Percentiles rank a stretch among this genome's conserved stretches.
phyloP scores from a whole-genome alignment of 2,888 invertebrate genomes.

The Lydus trimaculatus region DNA sequence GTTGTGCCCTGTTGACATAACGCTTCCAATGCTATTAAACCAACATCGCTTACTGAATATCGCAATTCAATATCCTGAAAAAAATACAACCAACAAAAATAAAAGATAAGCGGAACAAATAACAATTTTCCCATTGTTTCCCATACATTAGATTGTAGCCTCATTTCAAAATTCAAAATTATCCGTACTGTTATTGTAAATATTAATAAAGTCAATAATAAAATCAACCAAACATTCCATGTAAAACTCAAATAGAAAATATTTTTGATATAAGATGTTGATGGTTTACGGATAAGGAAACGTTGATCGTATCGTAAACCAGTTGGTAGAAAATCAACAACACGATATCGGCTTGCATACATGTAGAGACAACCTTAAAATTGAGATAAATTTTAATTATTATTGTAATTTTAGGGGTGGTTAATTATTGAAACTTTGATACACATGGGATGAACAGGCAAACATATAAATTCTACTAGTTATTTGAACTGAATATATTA shows the following conservation, averaged over 20 bases:
- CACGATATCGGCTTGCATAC: slow-evolving; percentile 21
- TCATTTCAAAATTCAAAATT: slow-evolving; percentile 54
- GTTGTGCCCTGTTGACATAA: slow-evolving; percentile 69
- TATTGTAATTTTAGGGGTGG: neutral
- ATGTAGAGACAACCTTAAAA: slow-evolving; percentile 35
- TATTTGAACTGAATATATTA: too few species aligned
- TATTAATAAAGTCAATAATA: slow-evolving; percentile 47
- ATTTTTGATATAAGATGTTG: slow-evolving; percentile 61
- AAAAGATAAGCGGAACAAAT: neutral
- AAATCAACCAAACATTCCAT: slow-evolving; percentile 59
- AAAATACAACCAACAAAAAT: neutral
- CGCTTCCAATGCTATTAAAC: slow-evolving; percentile 66
- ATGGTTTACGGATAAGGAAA: slow-evolving; percentile 61
- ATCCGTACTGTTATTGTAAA: slow-evolving; percentile 49
- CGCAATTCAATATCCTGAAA: neutral
- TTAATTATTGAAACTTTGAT: neutral
- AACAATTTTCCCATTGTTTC: neutral
- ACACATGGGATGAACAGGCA: neutral
- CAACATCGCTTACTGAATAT: slow-evolving; percentile 58
- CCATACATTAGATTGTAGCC: slow-evolving; percentile 6
- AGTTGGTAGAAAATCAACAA: slow-evolving; percentile 39
- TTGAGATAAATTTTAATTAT: slow-evolving; percentile 20
- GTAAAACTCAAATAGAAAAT: slow-evolving; percentile 61
- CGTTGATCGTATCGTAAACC: slow-evolving; percentile 39
- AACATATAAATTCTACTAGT: neutral